phyloP scores from a whole-genome alignment of 2,888 invertebrate genomes.

The Melieria omissa region DNA sequence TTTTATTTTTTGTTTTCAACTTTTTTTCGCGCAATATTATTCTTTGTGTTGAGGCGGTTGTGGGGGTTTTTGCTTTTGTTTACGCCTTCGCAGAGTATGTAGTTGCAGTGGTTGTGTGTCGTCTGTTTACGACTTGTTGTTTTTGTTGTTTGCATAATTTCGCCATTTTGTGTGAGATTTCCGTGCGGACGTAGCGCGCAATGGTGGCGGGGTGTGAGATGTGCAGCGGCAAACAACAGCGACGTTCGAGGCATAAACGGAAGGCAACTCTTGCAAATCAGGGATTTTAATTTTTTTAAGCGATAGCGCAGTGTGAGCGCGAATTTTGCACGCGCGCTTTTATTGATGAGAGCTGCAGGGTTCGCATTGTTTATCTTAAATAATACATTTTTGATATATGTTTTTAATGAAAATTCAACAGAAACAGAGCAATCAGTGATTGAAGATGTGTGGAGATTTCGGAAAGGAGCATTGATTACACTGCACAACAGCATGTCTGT shows the following conservation, averaged over 20 bases:
- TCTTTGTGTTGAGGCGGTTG: not conserved
- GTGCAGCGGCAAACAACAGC: not conserved
- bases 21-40: not conserved
- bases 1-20: not conserved
- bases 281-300: constrained; percentile 19
- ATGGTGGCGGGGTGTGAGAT: not conserved
- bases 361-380: too few relatives aligned
- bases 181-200: constrained; percentile 1
- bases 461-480: too few relatives aligned
- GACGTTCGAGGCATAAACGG: not conserved
- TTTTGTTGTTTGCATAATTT: constrained; percentile 30
- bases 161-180: constrained; percentile 16
- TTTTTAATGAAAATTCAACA: too few relatives aligned
- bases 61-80: not conserved
- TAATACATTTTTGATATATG: too few relatives aligned
- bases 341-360: too few relatives aligned
- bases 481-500: too few relatives aligned
- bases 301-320: too few relatives aligned
- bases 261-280: not conserved
- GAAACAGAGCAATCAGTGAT: too few relatives aligned
- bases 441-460: too few relatives aligned
- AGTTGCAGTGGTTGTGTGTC: constrained; percentile 1
- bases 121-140: constrained; percentile 8
- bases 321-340: too few relatives aligned
- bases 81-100: not conserved